These are phyloP conservation scores for Potamarius usumacintae DNA, from an alignment of 2,113 vertebrate species.

Conservation along the genomic window DNA sequence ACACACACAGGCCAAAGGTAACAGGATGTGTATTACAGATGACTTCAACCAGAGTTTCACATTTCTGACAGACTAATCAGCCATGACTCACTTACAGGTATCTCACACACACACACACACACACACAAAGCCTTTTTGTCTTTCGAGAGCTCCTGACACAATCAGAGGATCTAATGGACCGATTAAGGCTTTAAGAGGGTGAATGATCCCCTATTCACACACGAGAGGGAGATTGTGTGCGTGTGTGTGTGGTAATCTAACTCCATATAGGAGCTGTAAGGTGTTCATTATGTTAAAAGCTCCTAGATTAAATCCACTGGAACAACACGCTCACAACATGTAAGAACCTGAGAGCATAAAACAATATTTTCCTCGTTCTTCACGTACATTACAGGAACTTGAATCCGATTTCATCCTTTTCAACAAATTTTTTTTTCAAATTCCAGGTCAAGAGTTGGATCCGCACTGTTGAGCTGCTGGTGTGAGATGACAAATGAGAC, in stretches of 20 bases:
- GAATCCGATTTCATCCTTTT: not conserved
- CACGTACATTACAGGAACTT: not conserved
- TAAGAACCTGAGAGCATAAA: not conserved
- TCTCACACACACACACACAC: slow-evolving; percentile 7
- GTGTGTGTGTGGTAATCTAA: not conserved
- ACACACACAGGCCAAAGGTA: slow-evolving; percentile 59
- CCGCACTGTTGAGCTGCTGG: not conserved
- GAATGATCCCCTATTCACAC: slow-evolving; percentile 27
- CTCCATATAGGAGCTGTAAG: slow-evolving; percentile 13
- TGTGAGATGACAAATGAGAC: not conserved
- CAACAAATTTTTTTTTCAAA: not conserved
- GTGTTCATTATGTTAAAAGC: slow-evolving; percentile 31
- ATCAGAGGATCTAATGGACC: slow-evolving; percentile 52
- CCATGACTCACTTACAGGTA: slow-evolving; percentile 45
- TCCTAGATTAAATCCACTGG: slow-evolving; percentile 3
- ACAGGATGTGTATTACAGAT: slow-evolving; percentile 68
- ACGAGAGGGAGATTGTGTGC: not conserved
- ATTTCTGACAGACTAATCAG: slow-evolving; percentile 29
- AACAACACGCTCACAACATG: not conserved
- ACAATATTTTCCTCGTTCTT: not conserved
- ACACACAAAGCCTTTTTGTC: slow-evolving; percentile 19
- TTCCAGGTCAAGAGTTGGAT: not conserved
- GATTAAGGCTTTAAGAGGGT: slow-evolving; percentile 49
- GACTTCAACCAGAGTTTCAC: slow-evolving; percentile 22
- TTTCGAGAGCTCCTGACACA: slow-evolving; percentile 42